Evolutionary conservation across 2,888 invertebrate species (phyloP), one percentile per base, ranked within the genome.

Genomic region (Epinotia ramella): DNA sequence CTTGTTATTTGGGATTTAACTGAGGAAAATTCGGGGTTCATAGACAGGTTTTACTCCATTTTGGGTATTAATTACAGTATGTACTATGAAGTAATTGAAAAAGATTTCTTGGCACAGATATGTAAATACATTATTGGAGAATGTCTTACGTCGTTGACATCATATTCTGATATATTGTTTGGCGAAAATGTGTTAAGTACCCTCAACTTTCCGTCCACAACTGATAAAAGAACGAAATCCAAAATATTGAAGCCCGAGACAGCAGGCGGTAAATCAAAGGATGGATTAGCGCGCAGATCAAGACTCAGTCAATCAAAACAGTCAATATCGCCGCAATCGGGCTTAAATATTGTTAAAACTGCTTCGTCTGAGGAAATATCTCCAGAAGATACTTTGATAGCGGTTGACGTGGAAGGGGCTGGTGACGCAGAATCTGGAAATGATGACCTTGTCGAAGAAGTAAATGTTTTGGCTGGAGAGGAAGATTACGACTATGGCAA

Each of bases 31-130:
- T 90, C 93, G 1, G 93, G 95, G 63, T 86, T 95, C 9, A 88
- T 96, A 56, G 96, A 96, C 79, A 88, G 92, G 79, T 96, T 96
- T 87, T 96, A 96, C 83, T 91, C 95, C 3, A 88, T 90, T 9
- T 88, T 95, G 80, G 95, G 95, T 11, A 90, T 96, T 63, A 95
- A 95, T 81, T 95, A 95, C 78, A 94, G 95, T 18, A 90, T 96
- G 85, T 95, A 95, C 81, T 96, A 95, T 82, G 93, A 95, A 79
- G 80, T 87, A 0, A 92, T 96, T 70, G 95, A 96, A 79, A 91
- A 94, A 77, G 87, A 93, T 0, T 92, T 95, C 2, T 80, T 96
- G 56, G 95, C 95, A 60, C 90, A 88, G 79, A 84, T 95, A 73
- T 95, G 93, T 71, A 91, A 90, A 84, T 89, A 94, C 73, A 87